Base-by-base conservation (phyloP, 2,888 invertebrate genomes). In the Dendrolimus houi region DNA sequence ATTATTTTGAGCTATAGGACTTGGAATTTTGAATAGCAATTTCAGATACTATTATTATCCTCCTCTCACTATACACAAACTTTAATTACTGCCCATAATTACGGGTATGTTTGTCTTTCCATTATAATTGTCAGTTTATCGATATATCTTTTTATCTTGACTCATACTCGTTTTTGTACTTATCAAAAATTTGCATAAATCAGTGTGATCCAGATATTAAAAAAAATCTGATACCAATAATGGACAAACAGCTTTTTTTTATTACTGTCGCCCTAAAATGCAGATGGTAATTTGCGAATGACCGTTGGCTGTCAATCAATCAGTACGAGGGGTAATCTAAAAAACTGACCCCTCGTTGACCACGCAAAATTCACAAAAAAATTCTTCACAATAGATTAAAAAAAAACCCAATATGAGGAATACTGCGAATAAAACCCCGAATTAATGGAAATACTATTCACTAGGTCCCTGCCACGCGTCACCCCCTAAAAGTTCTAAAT, bases 281-380 rank as follows among this genome's bases (percentile, higher is more conserved):
- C 76, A 78, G 74, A 79, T 79, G 77, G 70, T 72, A 83, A 83
- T 82, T 82, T 74, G 75, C 77, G 71, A 86, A 76, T 85, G 83
- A 85, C 87, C 87, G 87, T 86, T 85, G 82, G 68, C 80, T 85
- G 89, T 88, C 88, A 87, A 85, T 88, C 88, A 89, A 84, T 85
- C 78, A 77, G 64, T 65, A 73, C 71, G 64, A 77, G 71, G 69
- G 72, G 71, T 65, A 69, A 71, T 70, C 70, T 69, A 83, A 85
- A 85, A 85, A 86, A 82, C 82, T 89, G 89, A 88, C 89, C 89
- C 87, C 85, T 86, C 85, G 79, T 82, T 88, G 89, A 88, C 89
- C 89, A 83, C 72, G 72, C 65, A 78, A 74, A 83, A 83, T 84
- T 83, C 54, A 53, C 55, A 60, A 70, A 77, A 74, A 79, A 79